Base-by-base conservation (phyloP, 2,113 vertebrate genomes). In the Climacteris rufus region DNA sequence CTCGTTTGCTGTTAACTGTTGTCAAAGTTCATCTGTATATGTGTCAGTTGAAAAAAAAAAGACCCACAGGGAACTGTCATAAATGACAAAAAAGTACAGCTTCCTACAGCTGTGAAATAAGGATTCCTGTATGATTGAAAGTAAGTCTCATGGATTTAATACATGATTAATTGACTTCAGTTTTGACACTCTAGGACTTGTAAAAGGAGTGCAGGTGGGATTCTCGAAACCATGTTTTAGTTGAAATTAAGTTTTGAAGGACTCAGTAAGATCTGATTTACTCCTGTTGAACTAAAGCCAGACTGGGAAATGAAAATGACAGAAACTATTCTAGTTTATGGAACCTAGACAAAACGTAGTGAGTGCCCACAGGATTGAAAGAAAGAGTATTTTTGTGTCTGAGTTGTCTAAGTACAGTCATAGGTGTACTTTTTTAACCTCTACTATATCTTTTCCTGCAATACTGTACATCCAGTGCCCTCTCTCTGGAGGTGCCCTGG, bases 1-100 rank as follows among this genome's bases (percentile, higher is more conserved):
- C 53, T 92, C 72, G 31, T 70, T 89, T 89, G 25, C 75, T 84
- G 35, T 27, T 82, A 77, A 44, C 15, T 82, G 45, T 78, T 90
- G 50, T 87, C 61, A 39, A 7, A 87, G 59, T 89, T 80, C 39
- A 65, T 84, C 56, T 74, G 9, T 83, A 6, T 50, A 6, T 40
- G 3, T 44, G 35, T 47, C 77, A 77, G n/a, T 22, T 87, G 59
- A n/a, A 80, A 64, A 39, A 64, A 30, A 64, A 40, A 69, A 28
- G 15, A 40, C 31, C 39, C 56, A 21, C 7, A 15, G 33, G 49
- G 60, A 83, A 30, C 83, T 75, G 30, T 82, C 39, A 7, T 56
- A 79, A 25, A 9, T 70, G 60, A 45, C 15, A 74, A 68, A 80
- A 75, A 81, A 45, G 3, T 44, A 6, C 9, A 28, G 61, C 13